Evolutionary conservation across 2,888 invertebrate species (phyloP).

Genomic region (Cantharis flavilabris): DNA sequence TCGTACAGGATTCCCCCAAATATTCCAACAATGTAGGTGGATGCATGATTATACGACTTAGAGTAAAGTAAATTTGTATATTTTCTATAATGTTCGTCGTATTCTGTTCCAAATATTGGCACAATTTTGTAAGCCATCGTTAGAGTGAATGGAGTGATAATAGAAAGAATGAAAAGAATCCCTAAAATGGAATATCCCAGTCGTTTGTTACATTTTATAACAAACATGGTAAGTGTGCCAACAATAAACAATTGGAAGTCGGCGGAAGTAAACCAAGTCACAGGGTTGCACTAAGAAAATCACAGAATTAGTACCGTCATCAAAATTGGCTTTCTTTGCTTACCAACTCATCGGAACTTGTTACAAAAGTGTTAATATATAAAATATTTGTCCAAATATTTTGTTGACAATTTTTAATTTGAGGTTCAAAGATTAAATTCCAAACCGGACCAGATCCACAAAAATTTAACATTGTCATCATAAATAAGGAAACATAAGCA

Average conservation of each 20-base stretch:
- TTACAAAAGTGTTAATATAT: neutral
- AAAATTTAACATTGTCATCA: neutral
- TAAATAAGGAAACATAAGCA: neutral
- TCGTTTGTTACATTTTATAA: neutral
- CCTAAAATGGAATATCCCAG: neutral
- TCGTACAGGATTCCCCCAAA: neutral
- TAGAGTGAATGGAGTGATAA: neutral
- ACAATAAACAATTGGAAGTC: slow-evolving; percentile 72
- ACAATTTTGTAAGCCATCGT: neutral
- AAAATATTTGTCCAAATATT: neutral
- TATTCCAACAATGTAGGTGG: neutral
- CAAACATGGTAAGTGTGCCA: slow-evolving; percentile 38
- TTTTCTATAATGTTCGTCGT: neutral
- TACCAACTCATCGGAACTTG: neutral
- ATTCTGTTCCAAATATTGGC: neutral
- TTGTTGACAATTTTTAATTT: neutral
- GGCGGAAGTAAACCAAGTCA: slow-evolving; percentile 72
- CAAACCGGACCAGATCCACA: neutral
- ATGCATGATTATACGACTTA: neutral
- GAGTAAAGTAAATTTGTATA: neutral
- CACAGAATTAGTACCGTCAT: neutral
- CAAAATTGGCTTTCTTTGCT: neutral
- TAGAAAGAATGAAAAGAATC: neutral
- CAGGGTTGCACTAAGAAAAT: slow-evolving; percentile 65
- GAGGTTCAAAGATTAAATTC: neutral